A percentile compares a stretch with the other conserved stretches of the same genome.
phyloP scores from a whole-genome alignment of 1,140 invertebrate genomes.

The Heliconius hermathena region DNA sequence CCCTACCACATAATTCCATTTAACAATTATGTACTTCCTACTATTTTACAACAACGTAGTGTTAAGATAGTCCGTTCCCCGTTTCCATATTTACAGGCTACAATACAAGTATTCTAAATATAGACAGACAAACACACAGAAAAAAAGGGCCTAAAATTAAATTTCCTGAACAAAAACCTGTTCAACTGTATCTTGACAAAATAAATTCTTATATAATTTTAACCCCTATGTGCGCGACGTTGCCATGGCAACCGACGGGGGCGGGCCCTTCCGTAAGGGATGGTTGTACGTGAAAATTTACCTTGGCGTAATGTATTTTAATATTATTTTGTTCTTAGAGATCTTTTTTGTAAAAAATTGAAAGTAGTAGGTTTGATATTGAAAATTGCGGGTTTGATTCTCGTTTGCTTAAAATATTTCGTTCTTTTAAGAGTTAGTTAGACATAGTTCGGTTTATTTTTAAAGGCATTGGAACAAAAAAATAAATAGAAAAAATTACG shows the following conservation, averaged over 20 bases:
- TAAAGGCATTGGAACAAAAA: no score
- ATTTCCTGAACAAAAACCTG: slow-evolving; percentile 14
- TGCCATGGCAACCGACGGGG: slow-evolving; percentile 65
- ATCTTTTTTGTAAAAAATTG: no score
- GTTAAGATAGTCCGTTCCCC: not conserved
- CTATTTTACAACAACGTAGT: not conserved
- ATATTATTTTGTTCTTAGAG: not conserved
- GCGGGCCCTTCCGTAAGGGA: slow-evolving; percentile 42
- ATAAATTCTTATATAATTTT: slow-evolving; percentile 37
- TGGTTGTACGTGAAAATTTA: slow-evolving; percentile 50
- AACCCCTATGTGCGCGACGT: slow-evolving; percentile 46
- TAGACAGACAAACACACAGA: not conserved
- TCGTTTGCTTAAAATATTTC: no score
- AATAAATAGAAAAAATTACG: no score
- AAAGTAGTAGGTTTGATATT: no score
- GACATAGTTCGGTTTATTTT: no score
- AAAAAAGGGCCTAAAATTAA: slow-evolving; percentile 15
- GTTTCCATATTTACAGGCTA: not conserved
- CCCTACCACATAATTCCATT: no score
- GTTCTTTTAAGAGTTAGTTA: no score
- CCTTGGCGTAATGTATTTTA: not conserved
- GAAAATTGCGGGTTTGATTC: no score
- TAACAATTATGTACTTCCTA: not conserved
- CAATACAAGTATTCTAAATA: not conserved
- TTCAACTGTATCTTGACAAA: slow-evolving; percentile 28